Evolutionary conservation across 2,888 invertebrate species (phyloP), one percentile per base, ranked within the genome.

Genomic region (Pelosia muscerda): DNA sequence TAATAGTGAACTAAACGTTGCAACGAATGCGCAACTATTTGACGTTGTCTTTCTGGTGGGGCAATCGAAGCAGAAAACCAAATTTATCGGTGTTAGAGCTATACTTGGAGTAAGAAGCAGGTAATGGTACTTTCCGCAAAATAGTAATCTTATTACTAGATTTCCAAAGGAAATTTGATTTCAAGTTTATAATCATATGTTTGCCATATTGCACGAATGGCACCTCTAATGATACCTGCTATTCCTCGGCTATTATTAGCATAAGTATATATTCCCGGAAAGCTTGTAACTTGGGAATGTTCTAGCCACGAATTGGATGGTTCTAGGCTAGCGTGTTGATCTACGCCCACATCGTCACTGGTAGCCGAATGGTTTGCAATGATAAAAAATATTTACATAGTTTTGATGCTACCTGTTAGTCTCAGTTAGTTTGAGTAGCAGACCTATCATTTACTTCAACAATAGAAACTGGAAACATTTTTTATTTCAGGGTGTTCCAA

Each of bases 41-140:
- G 98, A 98, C 88, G 98, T 98, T 8, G 97, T 97, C 38, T 98
- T 98, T 91, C 94, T 98, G 71, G 98, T 98, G 42, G 98, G 98
- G 1, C 98, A 98, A 84, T 98, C 98, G 66, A 98, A 98, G 86
- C 98, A 98, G 91, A 98, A 98, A 93, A 97, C 97, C 57, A 97
- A 97, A 85, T 97, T 98, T 85, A 98, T 98, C 78, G 98, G 98
- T 2, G 98, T 98, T 9, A 95, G 98, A 81, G 98, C 98, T 42
- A 98, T 98, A 85, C 94, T 98, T 69, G 98, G 98, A 60, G 98
- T 98, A 1, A 95, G 98, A 79, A 98, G 98, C 96, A 96, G 97
- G 97, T 97, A 23, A 54, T 6, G n/a, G 6, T 9, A 49, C 6
- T 49, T 42, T 49, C 81, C 74, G 25, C 60, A 61, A 49, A 25